phyloP scores from a whole-genome alignment of 2,113 vertebrate genomes.

The Seriola rivoliana region DNA sequence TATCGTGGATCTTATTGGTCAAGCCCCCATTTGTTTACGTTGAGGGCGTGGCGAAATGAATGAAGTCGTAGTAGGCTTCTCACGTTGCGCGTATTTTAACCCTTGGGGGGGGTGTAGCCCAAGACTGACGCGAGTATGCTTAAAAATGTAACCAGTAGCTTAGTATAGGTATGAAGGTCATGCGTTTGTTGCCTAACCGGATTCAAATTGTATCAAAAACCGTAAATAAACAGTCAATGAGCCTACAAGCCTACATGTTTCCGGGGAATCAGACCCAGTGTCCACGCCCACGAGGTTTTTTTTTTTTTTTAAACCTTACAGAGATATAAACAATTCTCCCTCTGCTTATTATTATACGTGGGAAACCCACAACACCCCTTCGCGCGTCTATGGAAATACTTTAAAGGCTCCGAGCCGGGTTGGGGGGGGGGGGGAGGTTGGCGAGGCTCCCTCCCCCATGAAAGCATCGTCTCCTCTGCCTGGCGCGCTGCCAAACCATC shows the following conservation, averaged over 20 bases:
- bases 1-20: slow-evolving; percentile 82
- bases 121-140: slow-evolving; percentile 41
- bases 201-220: not conserved
- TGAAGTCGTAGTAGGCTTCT: slow-evolving; percentile 78
- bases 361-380: not conserved
- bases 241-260: fast-evolving
- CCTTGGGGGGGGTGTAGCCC: slow-evolving; percentile 20
- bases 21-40: slow-evolving; percentile 82
- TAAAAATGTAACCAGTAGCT: not conserved
- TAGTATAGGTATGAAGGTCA: slow-evolving; percentile 33
- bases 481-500: slow-evolving; percentile 69
- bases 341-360: slow-evolving; percentile 12
- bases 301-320: not conserved
- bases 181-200: not conserved
- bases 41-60: slow-evolving; percentile 82
- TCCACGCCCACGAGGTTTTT: not conserved
- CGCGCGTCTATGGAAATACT: slow-evolving; percentile 11
- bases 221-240: not conserved
- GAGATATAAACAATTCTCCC: no score
- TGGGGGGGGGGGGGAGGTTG: not conserved
- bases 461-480: slow-evolving; percentile 31
- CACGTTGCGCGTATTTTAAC: slow-evolving; percentile 54
- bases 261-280: not conserved
- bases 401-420: slow-evolving; percentile 31
- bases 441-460: slow-evolving; percentile 17